Evolutionary conservation across 2,113 vertebrate species (phyloP).

Genomic region (Zootoca vivipara): DNA sequence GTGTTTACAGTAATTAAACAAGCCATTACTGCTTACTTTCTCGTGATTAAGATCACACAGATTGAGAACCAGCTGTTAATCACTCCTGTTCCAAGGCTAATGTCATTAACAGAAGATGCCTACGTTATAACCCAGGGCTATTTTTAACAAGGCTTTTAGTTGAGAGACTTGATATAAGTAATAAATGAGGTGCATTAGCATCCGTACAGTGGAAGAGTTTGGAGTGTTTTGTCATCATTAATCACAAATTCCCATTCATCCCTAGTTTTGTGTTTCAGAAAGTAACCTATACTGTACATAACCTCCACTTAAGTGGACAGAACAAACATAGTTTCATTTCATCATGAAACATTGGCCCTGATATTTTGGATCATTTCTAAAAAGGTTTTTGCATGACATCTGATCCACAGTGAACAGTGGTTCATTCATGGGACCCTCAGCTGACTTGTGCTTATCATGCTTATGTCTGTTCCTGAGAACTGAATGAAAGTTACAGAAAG

Average conservation of each 20-base stretch:
- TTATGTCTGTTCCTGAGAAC: background rate
- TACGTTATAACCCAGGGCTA: slow-evolving; percentile 19
- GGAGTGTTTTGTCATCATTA: background rate
- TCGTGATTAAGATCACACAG: slow-evolving; percentile 60
- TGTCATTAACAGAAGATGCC: slow-evolving; percentile 49
- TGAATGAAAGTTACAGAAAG: background rate
- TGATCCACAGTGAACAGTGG: no score
- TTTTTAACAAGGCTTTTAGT: slow-evolving; percentile 44
- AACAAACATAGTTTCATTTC: background rate
- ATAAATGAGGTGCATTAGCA: slow-evolving; percentile 3
- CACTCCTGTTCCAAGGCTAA: slow-evolving; percentile 54
- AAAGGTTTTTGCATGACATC: background rate
- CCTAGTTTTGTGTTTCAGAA: background rate
- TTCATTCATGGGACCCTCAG: background rate
- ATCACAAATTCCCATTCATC: background rate
- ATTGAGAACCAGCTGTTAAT: slow-evolving; percentile 62
- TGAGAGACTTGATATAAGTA: slow-evolving; percentile 23
- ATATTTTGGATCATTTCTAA: background rate
- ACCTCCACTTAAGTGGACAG: background rate
- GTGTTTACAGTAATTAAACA: slow-evolving; percentile 64
- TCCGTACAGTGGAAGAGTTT: background rate
- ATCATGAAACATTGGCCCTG: background rate
- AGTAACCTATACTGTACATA: background rate
- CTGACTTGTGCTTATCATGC: background rate
- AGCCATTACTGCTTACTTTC: slow-evolving; percentile 62